These are phyloP conservation scores for Machimus rusticus DNA, from an alignment of 2,888 invertebrate species.

Conservation along the genomic window DNA sequence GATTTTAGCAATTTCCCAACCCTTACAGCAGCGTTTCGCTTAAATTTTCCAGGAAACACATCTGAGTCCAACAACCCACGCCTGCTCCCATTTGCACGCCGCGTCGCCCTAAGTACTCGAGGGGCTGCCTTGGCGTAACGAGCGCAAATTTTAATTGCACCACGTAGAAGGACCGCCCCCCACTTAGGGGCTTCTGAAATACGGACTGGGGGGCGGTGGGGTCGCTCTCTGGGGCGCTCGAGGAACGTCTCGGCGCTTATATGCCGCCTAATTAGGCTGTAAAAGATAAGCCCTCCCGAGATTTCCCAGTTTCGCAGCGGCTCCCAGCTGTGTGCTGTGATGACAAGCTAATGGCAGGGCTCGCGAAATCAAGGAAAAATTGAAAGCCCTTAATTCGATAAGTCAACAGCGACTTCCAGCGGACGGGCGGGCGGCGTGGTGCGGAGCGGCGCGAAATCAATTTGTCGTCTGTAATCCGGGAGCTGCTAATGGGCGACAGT, in stretches of 20 bases:
- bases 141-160: conserved; percentile 34
- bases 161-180: not conserved
- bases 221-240: not conserved
- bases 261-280: conserved; percentile 27
- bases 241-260: not conserved
- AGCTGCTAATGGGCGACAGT: conserved; percentile 35
- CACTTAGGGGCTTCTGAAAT: not conserved
- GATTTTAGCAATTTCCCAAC: not conserved
- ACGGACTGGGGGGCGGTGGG: not conserved
- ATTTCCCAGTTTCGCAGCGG: not conserved
- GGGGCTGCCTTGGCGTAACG: not conserved
- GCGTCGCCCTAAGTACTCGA: not conserved
- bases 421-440: too few relatives aligned
- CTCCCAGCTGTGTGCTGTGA: not conserved
- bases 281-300: conserved; percentile 18
- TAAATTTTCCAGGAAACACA: conserved; percentile 1
- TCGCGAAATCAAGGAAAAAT: conserved; percentile 19
- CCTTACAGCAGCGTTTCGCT: not conserved
- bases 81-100: not conserved
- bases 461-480: conserved; percentile 41
- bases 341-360: conserved; percentile 29
- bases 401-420: conserved; percentile 6
- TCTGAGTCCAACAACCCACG: not conserved
- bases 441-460: conserved; percentile 24
- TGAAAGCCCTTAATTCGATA: conserved; percentile 33